These are phyloP conservation scores for Crocidura indochinensis DNA, from an alignment of 2,797 vertebrate species.

Conservation along the genomic window DNA sequence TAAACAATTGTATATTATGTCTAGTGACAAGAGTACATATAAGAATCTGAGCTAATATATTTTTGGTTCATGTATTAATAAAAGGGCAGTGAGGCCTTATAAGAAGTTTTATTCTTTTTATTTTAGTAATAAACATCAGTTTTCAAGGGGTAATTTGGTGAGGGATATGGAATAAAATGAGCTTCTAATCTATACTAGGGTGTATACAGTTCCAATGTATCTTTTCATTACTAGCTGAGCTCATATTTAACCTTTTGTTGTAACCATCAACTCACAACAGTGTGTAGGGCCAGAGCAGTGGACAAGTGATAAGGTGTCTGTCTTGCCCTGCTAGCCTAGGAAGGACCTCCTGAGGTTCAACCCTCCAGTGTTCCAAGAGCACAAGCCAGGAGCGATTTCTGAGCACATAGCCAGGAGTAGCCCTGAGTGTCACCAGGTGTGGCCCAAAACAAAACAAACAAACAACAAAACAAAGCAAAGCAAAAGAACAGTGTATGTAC, in stretches of 20 bases:
- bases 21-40: slow-evolving; percentile 1
- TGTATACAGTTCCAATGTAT: background rate
- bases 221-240: background rate
- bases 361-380: no score
- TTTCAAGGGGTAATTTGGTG: background rate
- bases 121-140: slow-evolving; percentile 30
- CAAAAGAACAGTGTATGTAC: no score
- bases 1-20: slow-evolving; percentile 21
- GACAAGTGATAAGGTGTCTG: no score
- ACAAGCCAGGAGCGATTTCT: no score
- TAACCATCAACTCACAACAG: background rate
- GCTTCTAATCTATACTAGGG: background rate
- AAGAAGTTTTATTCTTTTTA: background rate
- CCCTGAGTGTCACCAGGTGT: no score
- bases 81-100: background rate
- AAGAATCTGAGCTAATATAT: background rate
- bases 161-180: background rate
- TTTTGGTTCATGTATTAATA: background rate
- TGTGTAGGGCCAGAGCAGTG: background rate
- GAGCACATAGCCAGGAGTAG: no score
- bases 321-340: no score
- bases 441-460: no score
- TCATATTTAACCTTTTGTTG: background rate
- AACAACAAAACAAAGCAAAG: no score
- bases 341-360: no score